phyloP scores from a whole-genome alignment of 1,140 invertebrate species.

The Acromyrmex heyeri region DNA sequence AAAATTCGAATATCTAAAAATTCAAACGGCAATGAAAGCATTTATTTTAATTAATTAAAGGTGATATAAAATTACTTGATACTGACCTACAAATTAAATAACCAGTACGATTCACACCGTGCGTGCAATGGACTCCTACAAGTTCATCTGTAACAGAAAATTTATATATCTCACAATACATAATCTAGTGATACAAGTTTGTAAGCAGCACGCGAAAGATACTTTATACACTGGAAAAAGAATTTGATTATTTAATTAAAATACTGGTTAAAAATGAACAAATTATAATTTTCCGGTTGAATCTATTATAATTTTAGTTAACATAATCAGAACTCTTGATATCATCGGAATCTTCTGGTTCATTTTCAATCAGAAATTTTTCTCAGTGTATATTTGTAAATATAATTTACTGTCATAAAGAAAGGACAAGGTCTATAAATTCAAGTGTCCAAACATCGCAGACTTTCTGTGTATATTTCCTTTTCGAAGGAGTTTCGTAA shows the following conservation, averaged over 20 bases:
- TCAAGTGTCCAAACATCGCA: not conserved
- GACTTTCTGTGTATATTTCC: not conserved
- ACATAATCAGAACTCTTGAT: too few species aligned
- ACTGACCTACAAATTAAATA: conserved; percentile 94
- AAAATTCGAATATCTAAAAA: not conserved
- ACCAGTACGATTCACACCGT: conserved; percentile 96
- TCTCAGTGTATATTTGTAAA: not conserved
- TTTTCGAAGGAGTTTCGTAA: conserved; percentile 31
- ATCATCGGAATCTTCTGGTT: too few species aligned
- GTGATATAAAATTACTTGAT: not conserved
- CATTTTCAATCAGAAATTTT: too few species aligned
- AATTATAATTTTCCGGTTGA: too few species aligned
- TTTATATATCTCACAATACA: not conserved
- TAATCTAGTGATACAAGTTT: not conserved
- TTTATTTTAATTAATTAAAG: not conserved
- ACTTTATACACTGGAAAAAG: not conserved
- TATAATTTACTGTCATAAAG: not conserved
- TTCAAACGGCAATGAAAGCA: not conserved
- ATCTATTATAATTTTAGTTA: too few species aligned
- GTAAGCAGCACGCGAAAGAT: not conserved
- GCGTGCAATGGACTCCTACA: conserved; percentile 97
- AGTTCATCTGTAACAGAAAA: conserved; percentile 90
- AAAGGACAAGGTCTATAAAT: conserved; percentile 1
- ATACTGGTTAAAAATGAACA: too few species aligned
- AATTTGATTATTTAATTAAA: too few species aligned